Base-by-base conservation (phyloP, 2,113 vertebrate species). In the Aphyosemion australe region DNA sequence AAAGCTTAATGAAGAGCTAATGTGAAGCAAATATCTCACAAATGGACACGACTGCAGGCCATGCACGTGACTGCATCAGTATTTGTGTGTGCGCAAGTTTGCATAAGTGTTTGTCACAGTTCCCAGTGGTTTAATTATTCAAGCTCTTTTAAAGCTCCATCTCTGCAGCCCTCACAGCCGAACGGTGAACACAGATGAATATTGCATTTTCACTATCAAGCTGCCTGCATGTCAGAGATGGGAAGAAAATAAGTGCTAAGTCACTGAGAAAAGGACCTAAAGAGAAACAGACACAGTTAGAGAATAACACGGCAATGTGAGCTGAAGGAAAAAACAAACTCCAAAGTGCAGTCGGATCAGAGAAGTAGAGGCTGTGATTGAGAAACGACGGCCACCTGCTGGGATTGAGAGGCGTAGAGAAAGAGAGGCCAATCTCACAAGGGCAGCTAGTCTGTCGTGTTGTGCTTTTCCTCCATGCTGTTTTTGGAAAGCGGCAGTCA, bases 101-200 rank as follows among this genome's bases (percentile, higher is more conserved):
- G 47, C 54, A 48, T 60, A 26, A 26, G 71, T 77, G 87, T 76
- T 80, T 76, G 65, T 86, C 79, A 78, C 65, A 56, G 65, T 74
- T 86, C 83, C 70, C 79, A 16, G 72, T 58, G 80, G 87, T 92
- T 93, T 92, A 91, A 91, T 92, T 92, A 92, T 93, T 93, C 80
- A 91, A 80, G 69, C 63, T 82, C 83, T 85, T 87, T 93, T 90
- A 90, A 92, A 90, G 91, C 88, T 92, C 92, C 77, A 89, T 93
- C 89, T 90, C 82, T 53, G 69, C 74, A 63, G 72, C 74, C 69
- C 78, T 87, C 76, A 53, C 60, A 71, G 79, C 79, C 76, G 88
- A 83, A 88, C 88, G 84, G 77, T 86, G 86, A 90, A 75, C 78
- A 69, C 76, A 71, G 81, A 86, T 87, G 75, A 86, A 87, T 86